Base-by-base conservation (phyloP, 2,797 vertebrate genomes). In the Saxicola maurus region DNA sequence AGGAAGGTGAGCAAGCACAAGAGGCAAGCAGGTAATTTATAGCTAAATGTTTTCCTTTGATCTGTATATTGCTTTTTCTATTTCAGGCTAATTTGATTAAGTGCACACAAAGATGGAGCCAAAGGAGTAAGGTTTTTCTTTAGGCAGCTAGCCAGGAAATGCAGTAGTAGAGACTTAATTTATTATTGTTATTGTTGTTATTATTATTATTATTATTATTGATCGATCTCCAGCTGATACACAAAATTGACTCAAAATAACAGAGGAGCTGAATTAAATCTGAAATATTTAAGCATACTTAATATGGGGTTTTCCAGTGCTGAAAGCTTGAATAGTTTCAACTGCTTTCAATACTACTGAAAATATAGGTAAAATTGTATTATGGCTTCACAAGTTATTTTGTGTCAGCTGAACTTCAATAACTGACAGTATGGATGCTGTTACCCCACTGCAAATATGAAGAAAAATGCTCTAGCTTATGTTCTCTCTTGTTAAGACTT, bases 11-110 rank as follows among this genome's bases (percentile, higher is more conserved):
- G 37, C 52, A 62, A 91, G 72, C 43, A 80, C 69, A 83, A 82
- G 59, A 93, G 64, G 87, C n/a, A 45, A 78, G 8, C 4, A 57
- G 45, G 51, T 93, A 90, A 95, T 93, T 94, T 90, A 91, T 73
- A 90, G 75, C 94, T 94, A 94, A 95, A 94, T 25, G 86, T 95
- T 96, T 95, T 89, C 73, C 30, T 95, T 96, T 94, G 74, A 92
- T 95, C 66, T 88, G 62, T 89, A 52, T 91, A 94, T 90, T 24
- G 28, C 30, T 82, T 95, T 92, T 93, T 91, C 69, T 93, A 76
- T 91, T 95, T 95, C 15, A 7, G 92, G 43, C 49, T 95, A 93
- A 95, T 96, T 95, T 95, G 67, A 95, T 94, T 94, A 95, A 94
- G 46, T 78, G 45, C 1, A 0, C 11, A 90, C 37, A 64, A 91